Base-by-base conservation (phyloP, 2,797 vertebrate species). In the Dendrocincla fuliginosa region DNA sequence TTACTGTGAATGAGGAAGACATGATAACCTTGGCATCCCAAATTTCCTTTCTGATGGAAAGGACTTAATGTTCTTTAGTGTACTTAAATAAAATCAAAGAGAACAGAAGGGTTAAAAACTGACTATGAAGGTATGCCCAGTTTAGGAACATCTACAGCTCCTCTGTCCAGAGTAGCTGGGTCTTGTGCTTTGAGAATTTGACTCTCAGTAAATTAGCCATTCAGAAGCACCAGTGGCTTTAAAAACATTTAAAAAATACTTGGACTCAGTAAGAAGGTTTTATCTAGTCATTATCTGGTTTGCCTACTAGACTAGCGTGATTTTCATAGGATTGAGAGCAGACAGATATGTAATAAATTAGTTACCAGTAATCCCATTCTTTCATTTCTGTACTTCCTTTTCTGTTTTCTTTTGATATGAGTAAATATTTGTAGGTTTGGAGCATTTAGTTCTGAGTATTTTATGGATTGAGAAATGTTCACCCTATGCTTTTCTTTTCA, bases 51-150 rank as follows among this genome's bases (percentile, higher is more conserved):
- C 39, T 9, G 2, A 12, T 70, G 16, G 77, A 79, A 75, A 75
- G n/a, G 50, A 35, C 18, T 84, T 71, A 13, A 61, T 60, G 22
- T 39, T 76, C 49, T 75, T 71, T 47, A 30, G 32, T 56, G 35
- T 35, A 42, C 30, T 86, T 71, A 11, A 52, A 17, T 67, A 53
- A 80, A 76, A 20, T 42, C 39, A 56, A 16, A 67, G 30, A 20
- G 19, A 65, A 24, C 0, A 0, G 22, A 82, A 50, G 17, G 28
- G 55, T 65, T 89, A 64, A 87, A 73, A 89, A 27, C 22, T 41
- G 59, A 10, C 24, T 0, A 0, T 77, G 68, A 39, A 70, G 49
- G 8, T 44, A 27, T 24, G 35, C 13, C 33, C 15, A 5, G 17
- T 35, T 17, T 44, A 7, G 42, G n/a, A 89, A 35, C 25, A 64